These are phyloP conservation scores for Loris lydekkerianus DNA, from an alignment of 2,797 vertebrate genomes.

Conservation along the genomic window DNA sequence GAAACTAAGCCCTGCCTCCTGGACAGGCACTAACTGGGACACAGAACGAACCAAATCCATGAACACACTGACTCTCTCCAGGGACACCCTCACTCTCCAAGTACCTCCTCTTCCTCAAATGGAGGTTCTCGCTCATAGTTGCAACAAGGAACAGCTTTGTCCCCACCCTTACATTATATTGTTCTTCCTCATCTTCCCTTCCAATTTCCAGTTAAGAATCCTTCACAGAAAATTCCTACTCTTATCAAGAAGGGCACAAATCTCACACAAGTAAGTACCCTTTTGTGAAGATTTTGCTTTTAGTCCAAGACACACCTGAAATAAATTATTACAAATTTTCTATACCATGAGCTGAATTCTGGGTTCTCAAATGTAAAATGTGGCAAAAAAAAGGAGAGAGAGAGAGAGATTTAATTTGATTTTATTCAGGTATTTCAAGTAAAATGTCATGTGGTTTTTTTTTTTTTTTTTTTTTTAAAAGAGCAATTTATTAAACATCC, in stretches of 20 bases:
- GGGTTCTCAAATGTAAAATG: constrained; percentile 83
- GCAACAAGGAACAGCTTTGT: background rate
- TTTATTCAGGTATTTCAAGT: constrained; percentile 78
- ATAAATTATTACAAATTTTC: constrained; percentile 87
- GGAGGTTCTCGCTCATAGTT: no score
- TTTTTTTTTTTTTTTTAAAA: no score
- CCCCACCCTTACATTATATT: background rate
- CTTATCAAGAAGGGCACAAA: constrained; percentile 74
- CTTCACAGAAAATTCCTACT: constrained; percentile 75
- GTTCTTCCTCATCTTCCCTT: background rate
- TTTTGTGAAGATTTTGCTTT: constrained; percentile 83
- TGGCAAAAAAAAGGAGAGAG: constrained; percentile 80
- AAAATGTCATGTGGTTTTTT: constrained; percentile 84
- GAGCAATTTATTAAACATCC: no score
- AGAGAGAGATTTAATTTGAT: constrained; percentile 58
- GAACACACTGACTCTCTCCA: background rate
- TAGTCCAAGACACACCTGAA: constrained; percentile 85
- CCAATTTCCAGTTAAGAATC: constrained; percentile 21
- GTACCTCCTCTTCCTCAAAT: background rate
- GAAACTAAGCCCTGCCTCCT: background rate
- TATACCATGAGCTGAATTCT: constrained; percentile 84
- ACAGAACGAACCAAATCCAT: background rate
- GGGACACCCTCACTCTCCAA: background rate
- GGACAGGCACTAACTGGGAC: background rate
- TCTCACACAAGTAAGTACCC: constrained; percentile 54